phyloP scores from a whole-genome alignment of 1,140 invertebrate species.

The Procambarus clarkii region DNA sequence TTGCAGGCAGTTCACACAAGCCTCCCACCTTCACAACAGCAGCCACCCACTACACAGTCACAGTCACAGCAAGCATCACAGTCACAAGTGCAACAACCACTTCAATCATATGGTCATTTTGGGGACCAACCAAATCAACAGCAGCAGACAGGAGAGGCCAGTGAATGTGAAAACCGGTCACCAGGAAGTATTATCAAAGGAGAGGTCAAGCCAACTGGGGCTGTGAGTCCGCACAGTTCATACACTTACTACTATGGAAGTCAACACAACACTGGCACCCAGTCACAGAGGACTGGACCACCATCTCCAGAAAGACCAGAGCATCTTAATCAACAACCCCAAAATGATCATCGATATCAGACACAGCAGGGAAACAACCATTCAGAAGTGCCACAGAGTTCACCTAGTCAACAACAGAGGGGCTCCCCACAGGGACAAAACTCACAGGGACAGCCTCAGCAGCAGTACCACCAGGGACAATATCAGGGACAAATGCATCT shows the following conservation, averaged over 20 bases:
- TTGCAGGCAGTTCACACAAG: constrained; percentile 32
- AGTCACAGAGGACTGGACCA: constrained; percentile 18
- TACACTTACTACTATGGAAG: constrained; percentile 53
- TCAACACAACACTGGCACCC: constrained; percentile 8
- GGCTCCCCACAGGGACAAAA: constrained; percentile 1
- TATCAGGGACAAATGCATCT: constrained; percentile 40
- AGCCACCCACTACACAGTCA: constrained; percentile 29
- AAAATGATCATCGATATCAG: constrained; percentile 35
- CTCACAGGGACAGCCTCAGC: constrained; percentile 33
- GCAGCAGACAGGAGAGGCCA: constrained; percentile 16
- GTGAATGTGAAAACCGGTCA: constrained; percentile 46
- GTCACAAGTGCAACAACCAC: constrained; percentile 9
- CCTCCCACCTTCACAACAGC: neutral
- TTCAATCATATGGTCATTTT: constrained; percentile 5
- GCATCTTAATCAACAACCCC: constrained; percentile 16
- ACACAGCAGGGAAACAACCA: constrained; percentile 11
- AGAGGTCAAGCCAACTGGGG: constrained; percentile 14
- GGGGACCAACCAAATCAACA: constrained; percentile 32
- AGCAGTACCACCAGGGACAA: constrained; percentile 47
- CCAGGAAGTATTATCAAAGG: constrained; percentile 24
- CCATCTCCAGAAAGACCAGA: constrained; percentile 54
- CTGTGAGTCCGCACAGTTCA: constrained; percentile 36
- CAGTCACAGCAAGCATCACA: constrained; percentile 35
- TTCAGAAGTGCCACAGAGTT: constrained; percentile 22
- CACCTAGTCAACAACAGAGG: constrained; percentile 43